Evolutionary conservation across 2,113 vertebrate species (phyloP), one percentile per base, ranked within the genome.

Genomic region (Prunella fulvescens): DNA sequence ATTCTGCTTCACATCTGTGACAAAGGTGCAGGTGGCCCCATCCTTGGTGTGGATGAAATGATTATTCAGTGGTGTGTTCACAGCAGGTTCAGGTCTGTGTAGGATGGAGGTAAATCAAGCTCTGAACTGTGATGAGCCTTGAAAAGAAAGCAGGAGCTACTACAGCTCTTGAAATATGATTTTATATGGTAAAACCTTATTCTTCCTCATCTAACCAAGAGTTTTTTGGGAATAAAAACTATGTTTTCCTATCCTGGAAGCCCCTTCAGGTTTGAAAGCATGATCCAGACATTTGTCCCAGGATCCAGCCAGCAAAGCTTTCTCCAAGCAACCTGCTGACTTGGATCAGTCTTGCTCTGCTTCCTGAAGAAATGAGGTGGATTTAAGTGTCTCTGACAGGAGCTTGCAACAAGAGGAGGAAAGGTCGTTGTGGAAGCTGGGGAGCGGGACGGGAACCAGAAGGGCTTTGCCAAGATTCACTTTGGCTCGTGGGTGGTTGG

Each of bases 361-460:
- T 88, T 91, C 42, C 70, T 89, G 81, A 42, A 92, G 88, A 62
- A 90, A 71, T 8, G 64, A 91, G 81, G 47, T 87, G 70, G 93
- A 77, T 95, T 83, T 90, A 92, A 91, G 64, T n/a, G 64, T 70
- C 69, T 96, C 35, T 96, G 91, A 94, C 76, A 88, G 92, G 86
- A 90, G 79, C 35, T 26, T 57, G 64, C 81, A 90, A 19, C 42
- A 47, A 54, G 88, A 94, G 86, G 90, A 92, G 58, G 72, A 88
- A 15, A 90, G 45, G 61, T 81, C 42, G 22, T 45, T 42, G 82
- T 88, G 77, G 87, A 93, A 96, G 84, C 84, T 56, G 81, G 40
- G 39, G 85, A 87, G 20, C 0, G 19, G 77, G 81, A 76, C 2
- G 3, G 37, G 90, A 92, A 94, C 53, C 87, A 90, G 85, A 35